Conservation (phyloP, 2,113 vertebrate genomes). For the Fulica atra region DNA sequence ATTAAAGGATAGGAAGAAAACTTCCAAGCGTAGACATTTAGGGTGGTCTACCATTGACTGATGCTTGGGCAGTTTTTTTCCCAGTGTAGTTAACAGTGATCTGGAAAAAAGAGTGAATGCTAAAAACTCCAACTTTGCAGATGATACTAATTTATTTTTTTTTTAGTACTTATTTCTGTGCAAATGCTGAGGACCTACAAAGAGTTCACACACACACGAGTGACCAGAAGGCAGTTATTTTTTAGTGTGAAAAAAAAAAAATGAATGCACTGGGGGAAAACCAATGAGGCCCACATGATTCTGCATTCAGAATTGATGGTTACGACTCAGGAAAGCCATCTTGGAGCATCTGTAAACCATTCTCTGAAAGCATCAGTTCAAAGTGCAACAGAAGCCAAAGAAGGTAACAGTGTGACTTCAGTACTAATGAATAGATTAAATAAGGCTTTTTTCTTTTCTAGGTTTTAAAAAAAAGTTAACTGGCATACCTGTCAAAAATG, state of each 20-base stretch:
- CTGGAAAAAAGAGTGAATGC: not conserved
- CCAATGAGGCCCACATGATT: not conserved
- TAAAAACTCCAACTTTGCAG: not conserved
- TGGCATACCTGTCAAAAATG: not conserved
- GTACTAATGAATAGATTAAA: not conserved
- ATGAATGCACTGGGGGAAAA: not conserved
- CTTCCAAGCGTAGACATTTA: not conserved
- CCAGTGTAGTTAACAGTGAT: not conserved
- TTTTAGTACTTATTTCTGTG: not conserved
- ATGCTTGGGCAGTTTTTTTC: not conserved
- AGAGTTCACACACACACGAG: not conserved
- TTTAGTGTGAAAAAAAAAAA: not conserved
- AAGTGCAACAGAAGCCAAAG: not conserved
- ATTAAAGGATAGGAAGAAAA: not conserved
- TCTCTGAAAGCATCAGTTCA: rapidly evolving
- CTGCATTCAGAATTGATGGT: not conserved
- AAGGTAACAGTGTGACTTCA: not conserved
- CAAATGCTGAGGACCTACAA: not conserved
- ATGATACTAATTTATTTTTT: rapidly evolving
- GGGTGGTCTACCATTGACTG: rapidly evolving
- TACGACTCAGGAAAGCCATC: not conserved
- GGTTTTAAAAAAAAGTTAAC: not conserved
- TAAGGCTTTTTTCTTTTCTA: rapidly evolving
- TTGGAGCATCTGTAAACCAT: not conserved
- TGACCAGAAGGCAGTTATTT: not conserved